Conservation (phyloP, 2,888 invertebrate genomes). For the Sisyra nigra region DNA sequence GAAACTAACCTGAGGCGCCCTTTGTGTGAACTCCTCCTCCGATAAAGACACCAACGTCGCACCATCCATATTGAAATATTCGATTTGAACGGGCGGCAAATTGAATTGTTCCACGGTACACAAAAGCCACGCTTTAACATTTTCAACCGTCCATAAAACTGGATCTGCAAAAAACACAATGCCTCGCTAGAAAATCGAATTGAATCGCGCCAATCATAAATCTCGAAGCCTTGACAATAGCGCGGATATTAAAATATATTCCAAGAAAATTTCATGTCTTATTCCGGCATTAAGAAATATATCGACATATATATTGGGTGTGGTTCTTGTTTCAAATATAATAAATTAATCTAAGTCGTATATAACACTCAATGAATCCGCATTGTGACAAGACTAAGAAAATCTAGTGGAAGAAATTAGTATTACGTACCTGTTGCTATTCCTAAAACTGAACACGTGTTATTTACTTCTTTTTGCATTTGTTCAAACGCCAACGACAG, state of each 20-base stretch:
- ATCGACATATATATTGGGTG: too few species aligned
- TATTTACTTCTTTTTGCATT: slow-evolving; percentile 70
- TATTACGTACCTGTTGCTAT: slow-evolving; percentile 68
- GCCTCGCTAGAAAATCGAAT: background rate
- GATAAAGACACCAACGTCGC: slow-evolving; percentile 55
- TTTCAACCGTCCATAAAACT: slow-evolving; percentile 64
- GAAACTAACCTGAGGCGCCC: slow-evolving; percentile 67
- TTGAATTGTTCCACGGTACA: slow-evolving; percentile 74
- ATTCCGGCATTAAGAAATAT: too few species aligned
- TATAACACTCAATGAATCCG: too few species aligned
- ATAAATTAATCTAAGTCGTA: too few species aligned
- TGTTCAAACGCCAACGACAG: slow-evolving; percentile 75
- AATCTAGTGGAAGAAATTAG: background rate
- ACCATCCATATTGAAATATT: slow-evolving; percentile 70
- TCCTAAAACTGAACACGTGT: slow-evolving; percentile 67
- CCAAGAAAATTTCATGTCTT: too few species aligned
- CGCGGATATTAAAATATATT: too few species aligned
- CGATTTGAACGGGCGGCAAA: slow-evolving; percentile 51
- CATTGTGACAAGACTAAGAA: too few species aligned
- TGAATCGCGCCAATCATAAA: background rate
- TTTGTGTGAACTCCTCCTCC: slow-evolving; percentile 72
- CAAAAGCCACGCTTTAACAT: slow-evolving; percentile 79
- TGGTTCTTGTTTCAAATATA: too few species aligned
- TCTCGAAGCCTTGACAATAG: background rate
- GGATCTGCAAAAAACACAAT: slow-evolving; percentile 54